These are phyloP conservation scores for Parauchenoglanis ngamensis DNA, from an alignment of 2,797 vertebrate species.

Conservation along the genomic window DNA sequence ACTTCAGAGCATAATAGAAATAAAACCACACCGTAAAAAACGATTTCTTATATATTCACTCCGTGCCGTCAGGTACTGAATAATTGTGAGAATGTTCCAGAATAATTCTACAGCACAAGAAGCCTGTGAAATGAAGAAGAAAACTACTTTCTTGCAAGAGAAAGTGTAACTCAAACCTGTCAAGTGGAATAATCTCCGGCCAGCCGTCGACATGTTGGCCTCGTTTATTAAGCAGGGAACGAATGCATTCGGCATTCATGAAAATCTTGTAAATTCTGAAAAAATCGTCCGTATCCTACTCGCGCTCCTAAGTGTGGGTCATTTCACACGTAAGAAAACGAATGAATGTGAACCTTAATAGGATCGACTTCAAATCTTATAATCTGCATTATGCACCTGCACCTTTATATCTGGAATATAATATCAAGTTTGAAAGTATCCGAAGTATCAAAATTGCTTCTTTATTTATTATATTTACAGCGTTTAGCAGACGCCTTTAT, in stretches of 20 bases:
- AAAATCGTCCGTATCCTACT: neutral
- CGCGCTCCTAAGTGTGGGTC: too few species aligned
- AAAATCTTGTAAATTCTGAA: neutral
- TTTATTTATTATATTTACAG: neutral
- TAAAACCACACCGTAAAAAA: neutral
- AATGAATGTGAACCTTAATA: neutral
- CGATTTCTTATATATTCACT: neutral
- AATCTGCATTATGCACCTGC: neutral
- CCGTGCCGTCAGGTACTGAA: neutral
- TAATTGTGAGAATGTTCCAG: neutral
- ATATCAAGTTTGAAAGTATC: neutral
- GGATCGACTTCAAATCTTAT: neutral
- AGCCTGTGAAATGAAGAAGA: neutral
- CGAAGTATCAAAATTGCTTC: neutral
- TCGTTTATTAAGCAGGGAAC: neutral
- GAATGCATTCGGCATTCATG: neutral
- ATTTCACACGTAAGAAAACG: neutral
- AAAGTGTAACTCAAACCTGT: neutral
- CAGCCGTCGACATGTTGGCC: neutral
- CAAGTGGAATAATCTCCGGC: neutral
- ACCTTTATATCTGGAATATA: neutral
- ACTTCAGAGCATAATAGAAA: neutral
- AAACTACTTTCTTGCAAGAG: neutral
- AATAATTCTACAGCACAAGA: neutral
- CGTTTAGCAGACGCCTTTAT: neutral